A percentile compares a stretch with the other conserved stretches of the same genome.
Conservation (phyloP, 2,888 invertebrate genomes). For the Mimas tiliae region DNA sequence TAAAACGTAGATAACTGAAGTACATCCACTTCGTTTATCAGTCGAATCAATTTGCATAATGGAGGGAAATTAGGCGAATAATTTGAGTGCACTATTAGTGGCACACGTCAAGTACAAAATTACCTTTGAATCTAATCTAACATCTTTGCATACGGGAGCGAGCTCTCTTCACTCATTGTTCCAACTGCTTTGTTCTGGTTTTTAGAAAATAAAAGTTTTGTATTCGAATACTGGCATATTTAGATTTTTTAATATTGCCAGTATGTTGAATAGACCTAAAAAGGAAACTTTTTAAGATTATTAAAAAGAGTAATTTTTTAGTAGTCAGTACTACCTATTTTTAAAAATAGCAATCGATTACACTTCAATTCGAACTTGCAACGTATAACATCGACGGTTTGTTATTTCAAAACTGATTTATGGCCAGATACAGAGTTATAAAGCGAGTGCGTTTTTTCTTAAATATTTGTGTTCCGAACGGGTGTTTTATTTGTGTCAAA, state of each 20-base stretch:
- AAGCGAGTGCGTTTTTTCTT: constrained; percentile 67
- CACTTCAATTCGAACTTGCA: constrained; percentile 74
- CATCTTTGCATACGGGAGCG: constrained; percentile 43
- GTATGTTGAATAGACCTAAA: background rate
- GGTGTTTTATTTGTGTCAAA: constrained; percentile 83
- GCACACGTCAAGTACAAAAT: constrained; percentile 69
- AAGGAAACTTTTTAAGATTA: background rate
- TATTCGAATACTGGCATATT: background rate
- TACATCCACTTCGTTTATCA: constrained; percentile 64
- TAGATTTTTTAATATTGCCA: background rate
- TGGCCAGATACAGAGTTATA: constrained; percentile 76
- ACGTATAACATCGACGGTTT: constrained; percentile 67
- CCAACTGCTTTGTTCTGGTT: constrained; percentile 7
- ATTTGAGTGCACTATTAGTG: constrained; percentile 62
- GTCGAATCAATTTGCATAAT: constrained; percentile 61
- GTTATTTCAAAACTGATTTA: constrained; percentile 80
- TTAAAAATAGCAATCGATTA: constrained; percentile 53
- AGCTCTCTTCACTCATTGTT: constrained; percentile 30
- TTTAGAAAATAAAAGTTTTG: constrained; percentile 10
- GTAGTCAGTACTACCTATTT: background rate
- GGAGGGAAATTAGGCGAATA: constrained; percentile 72
- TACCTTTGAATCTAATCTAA: constrained; percentile 68
- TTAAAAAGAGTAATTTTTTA: too few species aligned
- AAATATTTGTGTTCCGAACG: constrained; percentile 81
- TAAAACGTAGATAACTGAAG: constrained; percentile 49